Evolutionary conservation across 2,113 vertebrate genomes (phyloP).

Genomic region (Galbula dea): DNA sequence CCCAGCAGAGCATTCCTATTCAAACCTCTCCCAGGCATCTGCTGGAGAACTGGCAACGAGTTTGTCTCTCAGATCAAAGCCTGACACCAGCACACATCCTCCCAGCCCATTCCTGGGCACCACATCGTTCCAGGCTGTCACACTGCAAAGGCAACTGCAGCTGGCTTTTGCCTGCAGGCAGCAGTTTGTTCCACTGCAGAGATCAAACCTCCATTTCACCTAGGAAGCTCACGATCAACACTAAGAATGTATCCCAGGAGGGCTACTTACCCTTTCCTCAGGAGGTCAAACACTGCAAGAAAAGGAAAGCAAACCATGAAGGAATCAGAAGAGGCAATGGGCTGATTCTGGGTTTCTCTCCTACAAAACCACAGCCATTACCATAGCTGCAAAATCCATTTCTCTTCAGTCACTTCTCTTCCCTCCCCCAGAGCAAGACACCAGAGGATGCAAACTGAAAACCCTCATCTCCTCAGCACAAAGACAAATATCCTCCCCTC

Average conservation of each 20-base stretch:
- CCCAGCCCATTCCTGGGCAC: background rate
- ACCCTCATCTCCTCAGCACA: background rate
- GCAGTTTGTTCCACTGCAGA: background rate
- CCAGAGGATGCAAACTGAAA: constrained; percentile 1
- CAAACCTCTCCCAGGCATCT: background rate
- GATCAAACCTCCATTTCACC: background rate
- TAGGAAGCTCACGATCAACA: background rate
- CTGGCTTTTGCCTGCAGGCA: background rate
- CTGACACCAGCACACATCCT: background rate
- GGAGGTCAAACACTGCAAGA: constrained; percentile 93
- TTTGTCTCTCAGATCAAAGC: background rate
- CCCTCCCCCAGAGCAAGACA: background rate
- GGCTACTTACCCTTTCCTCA: constrained; percentile 94
- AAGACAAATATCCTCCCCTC: background rate
- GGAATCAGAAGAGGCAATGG: background rate
- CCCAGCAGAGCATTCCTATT: background rate
- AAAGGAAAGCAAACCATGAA: constrained; percentile 52
- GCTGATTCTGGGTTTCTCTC: background rate
- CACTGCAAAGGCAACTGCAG: background rate
- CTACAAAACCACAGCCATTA: background rate
- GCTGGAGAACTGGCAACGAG: background rate
- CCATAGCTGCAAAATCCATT: background rate
- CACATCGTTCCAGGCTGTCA: background rate
- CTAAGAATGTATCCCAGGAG: background rate
- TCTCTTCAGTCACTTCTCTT: background rate